Base-by-base conservation (phyloP, 1,140 invertebrate species). In the Lordiphosa mommai region DNA sequence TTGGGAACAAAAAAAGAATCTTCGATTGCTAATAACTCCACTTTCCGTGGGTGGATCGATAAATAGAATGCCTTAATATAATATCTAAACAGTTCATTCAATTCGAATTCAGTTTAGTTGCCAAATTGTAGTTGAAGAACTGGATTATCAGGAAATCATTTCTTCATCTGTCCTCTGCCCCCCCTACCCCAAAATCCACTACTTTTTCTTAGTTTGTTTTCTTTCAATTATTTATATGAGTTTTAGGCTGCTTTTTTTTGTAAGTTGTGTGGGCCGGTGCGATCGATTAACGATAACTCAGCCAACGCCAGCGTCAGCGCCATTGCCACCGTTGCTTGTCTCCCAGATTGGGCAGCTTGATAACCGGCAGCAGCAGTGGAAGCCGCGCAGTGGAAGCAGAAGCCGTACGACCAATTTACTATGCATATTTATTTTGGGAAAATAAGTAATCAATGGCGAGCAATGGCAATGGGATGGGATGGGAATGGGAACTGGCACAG, bases 361-460 rank as follows among this genome's bases (percentile, higher is more conserved):
- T 82, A 80, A 74, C 76, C 56, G 65, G 46, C 49, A 48, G 27
- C 30, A 65, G 58, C 32, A 33, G 27, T 17, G 43, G 40, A 8
- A 14, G 36, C 17, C 32, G 38, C 41, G 49, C 17, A 13, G 27
- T 37, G 23, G 37, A 37, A 23, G 16, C 20, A 23, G 10, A 6
- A 16, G 13, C 10, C 12, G 27, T 9, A 70, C 44, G 34, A 66
- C 56, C 74, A 80, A 80, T 80, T 82, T 74, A 67, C 76, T 82
- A 71, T 84, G 76, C 76, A 84, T 82, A 82, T 82, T 82, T 84
- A 84, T 84, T 76, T 70, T 82, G 77, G 66, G 76, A 82, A 82
- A 82, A 82, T 82, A 76, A 76, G 77, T 82, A 82, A 82, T 82
- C 76, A 82, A 80, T 82, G 61, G 48, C 27, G 46, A 33, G 30